Percentiles rank a stretch among this genome's conserved stretches.
Conservation (phyloP, 2,113 vertebrate species). For the Struthio camelus region DNA sequence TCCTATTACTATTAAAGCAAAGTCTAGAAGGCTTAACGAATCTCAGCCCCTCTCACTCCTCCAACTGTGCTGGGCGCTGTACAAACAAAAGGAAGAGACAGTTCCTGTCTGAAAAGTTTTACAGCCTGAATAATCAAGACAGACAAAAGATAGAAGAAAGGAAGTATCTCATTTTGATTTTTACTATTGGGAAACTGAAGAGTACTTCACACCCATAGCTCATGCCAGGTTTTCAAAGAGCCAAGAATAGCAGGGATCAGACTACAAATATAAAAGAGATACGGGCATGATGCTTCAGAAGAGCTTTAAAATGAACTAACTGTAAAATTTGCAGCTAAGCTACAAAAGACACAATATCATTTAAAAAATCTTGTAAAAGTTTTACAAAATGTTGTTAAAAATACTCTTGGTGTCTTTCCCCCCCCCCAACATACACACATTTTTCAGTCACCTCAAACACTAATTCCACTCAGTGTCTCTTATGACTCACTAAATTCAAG, state of each 20-base stretch:
- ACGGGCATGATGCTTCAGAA: background rate
- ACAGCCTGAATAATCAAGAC: slow-evolving; percentile 34
- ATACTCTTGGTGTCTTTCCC: background rate
- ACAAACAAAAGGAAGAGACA: slow-evolving; percentile 38
- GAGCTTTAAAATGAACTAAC: slow-evolving; percentile 15
- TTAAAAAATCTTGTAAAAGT: background rate
- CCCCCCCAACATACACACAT: background rate
- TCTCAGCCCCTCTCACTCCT: background rate
- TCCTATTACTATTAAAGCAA: background rate
- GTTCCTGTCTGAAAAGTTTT: slow-evolving; percentile 32
- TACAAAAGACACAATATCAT: background rate
- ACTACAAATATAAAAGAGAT: background rate
- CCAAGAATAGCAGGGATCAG: slow-evolving; percentile 30
- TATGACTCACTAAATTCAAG: slow-evolving; percentile 4
- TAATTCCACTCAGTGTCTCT: background rate
- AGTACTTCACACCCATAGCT: slow-evolving; percentile 1
- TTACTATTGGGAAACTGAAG: slow-evolving; percentile 29
- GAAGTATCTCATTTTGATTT: slow-evolving; percentile 42
- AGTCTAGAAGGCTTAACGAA: background rate
- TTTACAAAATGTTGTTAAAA: background rate
- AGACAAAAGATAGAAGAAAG: slow-evolving; percentile 44
- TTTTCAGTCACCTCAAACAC: background rate
- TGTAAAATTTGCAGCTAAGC: background rate
- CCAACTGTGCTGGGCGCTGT: background rate
- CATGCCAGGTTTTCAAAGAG: background rate